Conservation (phyloP, 2,888 invertebrate genomes). For the Thelaira solivaga region DNA sequence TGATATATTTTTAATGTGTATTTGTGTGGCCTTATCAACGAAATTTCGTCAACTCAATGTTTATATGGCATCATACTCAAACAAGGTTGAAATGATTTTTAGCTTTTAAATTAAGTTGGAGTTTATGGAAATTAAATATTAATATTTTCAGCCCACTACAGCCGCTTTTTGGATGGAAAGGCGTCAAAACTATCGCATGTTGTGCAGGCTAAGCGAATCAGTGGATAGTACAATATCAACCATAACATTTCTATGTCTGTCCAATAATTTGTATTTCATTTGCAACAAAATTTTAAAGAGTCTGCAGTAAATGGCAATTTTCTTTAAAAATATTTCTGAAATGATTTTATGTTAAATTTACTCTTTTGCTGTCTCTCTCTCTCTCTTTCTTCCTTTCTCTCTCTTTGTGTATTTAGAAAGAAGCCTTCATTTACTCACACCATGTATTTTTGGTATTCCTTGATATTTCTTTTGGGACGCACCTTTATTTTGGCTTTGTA, state of each 20-base stretch:
- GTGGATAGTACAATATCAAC: slow-evolving; percentile 78
- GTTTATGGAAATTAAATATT: background rate
- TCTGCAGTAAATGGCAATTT: slow-evolving; percentile 73
- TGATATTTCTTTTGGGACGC: slow-evolving; percentile 79
- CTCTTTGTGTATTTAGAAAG: slow-evolving; percentile 66
- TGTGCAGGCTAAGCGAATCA: slow-evolving; percentile 78
- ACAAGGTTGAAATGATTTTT: slow-evolving; percentile 73
- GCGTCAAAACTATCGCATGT: slow-evolving; percentile 78
- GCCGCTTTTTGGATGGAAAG: slow-evolving; percentile 78
- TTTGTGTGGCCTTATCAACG: slow-evolving; percentile 83
- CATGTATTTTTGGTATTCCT: slow-evolving; percentile 80
- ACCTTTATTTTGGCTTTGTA: slow-evolving; percentile 79
- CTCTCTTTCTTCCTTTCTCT: background rate
- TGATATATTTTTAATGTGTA: slow-evolving; percentile 84
- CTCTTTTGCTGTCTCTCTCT: background rate
- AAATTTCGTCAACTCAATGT: slow-evolving; percentile 82
- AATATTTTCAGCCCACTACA: slow-evolving; percentile 68
- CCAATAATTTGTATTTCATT: slow-evolving; percentile 80
- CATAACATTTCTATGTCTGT: slow-evolving; percentile 79
- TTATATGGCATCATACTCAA: slow-evolving; percentile 76
- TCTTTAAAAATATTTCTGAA: background rate
- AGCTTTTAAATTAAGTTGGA: background rate
- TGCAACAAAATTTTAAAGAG: slow-evolving; percentile 80
- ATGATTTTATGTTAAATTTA: background rate
- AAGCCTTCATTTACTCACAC: slow-evolving; percentile 75